Conservation (phyloP, 2,113 vertebrate genomes). For the Poecile atricapillus region DNA sequence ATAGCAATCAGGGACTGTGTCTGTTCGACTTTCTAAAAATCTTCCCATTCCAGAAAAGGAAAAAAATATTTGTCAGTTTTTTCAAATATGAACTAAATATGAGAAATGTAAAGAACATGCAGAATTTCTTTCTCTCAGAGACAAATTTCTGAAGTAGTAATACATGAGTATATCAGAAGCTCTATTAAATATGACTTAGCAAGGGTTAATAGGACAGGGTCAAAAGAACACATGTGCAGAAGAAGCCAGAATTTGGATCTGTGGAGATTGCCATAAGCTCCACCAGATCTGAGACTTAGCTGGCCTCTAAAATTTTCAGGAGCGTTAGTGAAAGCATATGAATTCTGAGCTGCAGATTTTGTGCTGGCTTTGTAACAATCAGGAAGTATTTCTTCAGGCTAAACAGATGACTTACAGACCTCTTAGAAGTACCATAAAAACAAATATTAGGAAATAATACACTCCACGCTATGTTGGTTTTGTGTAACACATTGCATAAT, state of each 20-base stretch:
- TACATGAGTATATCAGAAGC: not conserved
- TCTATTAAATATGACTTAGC: not conserved
- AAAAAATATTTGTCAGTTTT: not conserved
- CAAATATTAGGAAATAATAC: conserved; percentile 16
- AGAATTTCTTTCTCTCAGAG: not conserved
- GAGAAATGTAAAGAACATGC: not conserved
- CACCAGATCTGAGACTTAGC: not conserved
- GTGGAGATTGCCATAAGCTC: not conserved
- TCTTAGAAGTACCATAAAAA: conserved; percentile 35
- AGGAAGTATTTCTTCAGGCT: conserved; percentile 33
- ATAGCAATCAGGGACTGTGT: not conserved
- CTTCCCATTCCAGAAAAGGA: not conserved
- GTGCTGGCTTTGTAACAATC: not conserved
- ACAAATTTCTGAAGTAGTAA: not conserved
- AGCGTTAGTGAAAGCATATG: not conserved
- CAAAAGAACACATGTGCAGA: not conserved
- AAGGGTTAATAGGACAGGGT: not conserved
- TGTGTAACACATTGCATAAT: not conserved
- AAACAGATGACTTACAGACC: conserved; percentile 44
- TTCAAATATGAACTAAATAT: not conserved
- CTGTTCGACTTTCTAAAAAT: not conserved
- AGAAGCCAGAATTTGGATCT: not conserved
- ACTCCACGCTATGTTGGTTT: not conserved
- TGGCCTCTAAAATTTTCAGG: not conserved
- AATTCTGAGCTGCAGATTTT: conserved; percentile 16